Percentiles rank a stretch among this genome's conserved stretches.
phyloP scores from a whole-genome alignment of 2,888 invertebrate species.

The Hanleya hanleyi region DNA sequence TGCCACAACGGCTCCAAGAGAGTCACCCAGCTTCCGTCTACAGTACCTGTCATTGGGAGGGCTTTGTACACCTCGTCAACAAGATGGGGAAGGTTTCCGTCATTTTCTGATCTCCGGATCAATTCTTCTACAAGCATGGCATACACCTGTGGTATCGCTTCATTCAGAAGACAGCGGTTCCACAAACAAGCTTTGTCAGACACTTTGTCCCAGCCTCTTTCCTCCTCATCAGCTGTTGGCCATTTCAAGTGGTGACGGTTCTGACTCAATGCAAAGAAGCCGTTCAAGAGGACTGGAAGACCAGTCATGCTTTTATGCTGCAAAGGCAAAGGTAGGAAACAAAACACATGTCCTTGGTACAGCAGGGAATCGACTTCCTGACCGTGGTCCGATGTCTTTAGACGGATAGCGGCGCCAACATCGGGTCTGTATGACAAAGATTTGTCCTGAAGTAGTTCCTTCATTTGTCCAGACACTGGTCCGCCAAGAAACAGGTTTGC shows the following conservation, averaged over 20 bases:
- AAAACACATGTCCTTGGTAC: conserved; percentile 61
- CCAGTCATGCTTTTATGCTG: conserved; percentile 60
- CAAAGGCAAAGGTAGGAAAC: conserved; percentile 67
- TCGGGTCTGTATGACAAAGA: conserved; percentile 48
- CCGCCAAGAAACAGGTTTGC: conserved; percentile 41
- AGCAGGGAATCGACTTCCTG: background rate
- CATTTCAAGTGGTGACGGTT: conserved; percentile 67
- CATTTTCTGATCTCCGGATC: conserved; percentile 14
- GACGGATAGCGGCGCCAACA: conserved; percentile 52
- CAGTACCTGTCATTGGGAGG: conserved; percentile 26
- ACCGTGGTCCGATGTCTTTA: conserved; percentile 24
- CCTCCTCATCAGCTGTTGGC: conserved; percentile 54
- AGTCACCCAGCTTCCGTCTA: conserved; percentile 31
- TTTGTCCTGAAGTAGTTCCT: conserved; percentile 19
- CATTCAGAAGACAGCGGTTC: conserved; percentile 60
- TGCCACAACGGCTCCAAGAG: background rate
- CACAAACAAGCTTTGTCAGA: conserved; percentile 57
- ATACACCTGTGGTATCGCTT: conserved; percentile 58
- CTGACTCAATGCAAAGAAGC: conserved; percentile 65
- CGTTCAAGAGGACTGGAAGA: conserved; percentile 68
- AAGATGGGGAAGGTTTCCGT: conserved; percentile 9
- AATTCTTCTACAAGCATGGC: conserved; percentile 36
- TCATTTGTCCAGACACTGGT: conserved; percentile 34
- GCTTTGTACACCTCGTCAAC: conserved; percentile 25
- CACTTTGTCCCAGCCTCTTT: conserved; percentile 28